Percentiles rank a stretch among this genome's conserved stretches.
Evolutionary conservation across 2,888 invertebrate species (phyloP).

Genomic region (Meta bourneti): DNA sequence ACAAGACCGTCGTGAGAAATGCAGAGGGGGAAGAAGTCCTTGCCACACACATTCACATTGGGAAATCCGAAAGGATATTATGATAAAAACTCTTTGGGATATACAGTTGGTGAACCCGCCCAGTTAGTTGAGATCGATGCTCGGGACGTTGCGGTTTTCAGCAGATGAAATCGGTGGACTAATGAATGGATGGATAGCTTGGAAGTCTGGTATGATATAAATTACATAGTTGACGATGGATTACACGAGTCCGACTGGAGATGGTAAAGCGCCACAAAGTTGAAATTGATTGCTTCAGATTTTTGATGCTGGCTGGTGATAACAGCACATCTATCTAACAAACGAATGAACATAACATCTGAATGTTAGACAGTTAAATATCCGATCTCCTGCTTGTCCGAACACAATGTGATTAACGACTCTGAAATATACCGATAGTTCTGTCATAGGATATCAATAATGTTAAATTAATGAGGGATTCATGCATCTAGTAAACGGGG

Average conservation of each 20-base stretch:
- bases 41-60: neutral
- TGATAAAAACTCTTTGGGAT: neutral
- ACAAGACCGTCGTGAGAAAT: conserved; percentile 59
- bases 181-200: neutral
- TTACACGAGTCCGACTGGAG: too few species aligned
- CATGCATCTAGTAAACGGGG: neutral
- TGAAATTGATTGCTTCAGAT: neutral
- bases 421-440: neutral
- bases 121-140: conserved; percentile 6
- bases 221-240: conserved; percentile 2
- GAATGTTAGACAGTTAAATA: neutral
- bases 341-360: neutral
- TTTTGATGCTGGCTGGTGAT: neutral
- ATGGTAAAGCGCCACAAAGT: neutral
- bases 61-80: neutral
- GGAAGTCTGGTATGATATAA: neutral
- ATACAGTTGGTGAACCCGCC: conserved; percentile 8
- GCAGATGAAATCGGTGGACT: too few species aligned
- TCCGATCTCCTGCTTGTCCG: neutral
- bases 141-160: neutral
- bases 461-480: neutral
- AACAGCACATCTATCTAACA: neutral
- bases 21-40: neutral
- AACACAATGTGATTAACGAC: neutral
- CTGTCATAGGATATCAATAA: neutral